Conservation (phyloP, 2,113 vertebrate genomes). For the Phaetusa simplex region DNA sequence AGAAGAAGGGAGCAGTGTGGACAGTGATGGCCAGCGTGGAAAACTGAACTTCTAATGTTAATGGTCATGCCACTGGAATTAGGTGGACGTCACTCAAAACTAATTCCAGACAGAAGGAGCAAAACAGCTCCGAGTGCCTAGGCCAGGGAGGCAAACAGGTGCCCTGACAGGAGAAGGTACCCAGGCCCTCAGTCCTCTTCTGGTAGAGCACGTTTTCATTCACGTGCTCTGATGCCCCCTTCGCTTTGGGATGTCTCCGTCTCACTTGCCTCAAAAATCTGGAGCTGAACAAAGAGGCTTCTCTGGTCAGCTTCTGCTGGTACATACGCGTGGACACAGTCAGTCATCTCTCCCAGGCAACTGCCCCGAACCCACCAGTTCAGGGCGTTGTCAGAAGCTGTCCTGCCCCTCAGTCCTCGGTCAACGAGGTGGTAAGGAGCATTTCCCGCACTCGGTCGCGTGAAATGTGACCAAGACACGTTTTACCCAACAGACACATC, state of each 20-base stretch:
- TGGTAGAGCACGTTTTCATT: neutral
- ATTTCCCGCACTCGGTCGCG: accelerated
- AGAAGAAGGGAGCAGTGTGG: neutral
- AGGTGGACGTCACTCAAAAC: neutral
- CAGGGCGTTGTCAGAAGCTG: neutral
- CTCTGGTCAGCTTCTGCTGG: neutral
- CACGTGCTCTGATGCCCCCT: neutral
- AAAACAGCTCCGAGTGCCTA: neutral
- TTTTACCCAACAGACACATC: neutral
- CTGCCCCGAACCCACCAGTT: accelerated
- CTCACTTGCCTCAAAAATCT: neutral
- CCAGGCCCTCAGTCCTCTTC: neutral
- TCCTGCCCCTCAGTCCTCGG: neutral
- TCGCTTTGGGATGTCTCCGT: neutral
- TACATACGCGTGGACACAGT: accelerated
- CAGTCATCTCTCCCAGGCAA: neutral
- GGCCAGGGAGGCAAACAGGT: neutral
- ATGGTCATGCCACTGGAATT: neutral
- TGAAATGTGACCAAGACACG: accelerated
- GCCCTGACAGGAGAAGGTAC: neutral
- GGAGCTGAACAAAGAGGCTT: neutral
- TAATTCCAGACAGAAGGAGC: neutral
- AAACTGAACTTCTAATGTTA: accelerated
- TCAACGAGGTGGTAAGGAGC: neutral
- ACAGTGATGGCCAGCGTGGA: neutral